These are phyloP conservation scores for Psilanteris sp. DNA, from an alignment of 1,140 invertebrate genomes.

Conservation along the genomic window DNA sequence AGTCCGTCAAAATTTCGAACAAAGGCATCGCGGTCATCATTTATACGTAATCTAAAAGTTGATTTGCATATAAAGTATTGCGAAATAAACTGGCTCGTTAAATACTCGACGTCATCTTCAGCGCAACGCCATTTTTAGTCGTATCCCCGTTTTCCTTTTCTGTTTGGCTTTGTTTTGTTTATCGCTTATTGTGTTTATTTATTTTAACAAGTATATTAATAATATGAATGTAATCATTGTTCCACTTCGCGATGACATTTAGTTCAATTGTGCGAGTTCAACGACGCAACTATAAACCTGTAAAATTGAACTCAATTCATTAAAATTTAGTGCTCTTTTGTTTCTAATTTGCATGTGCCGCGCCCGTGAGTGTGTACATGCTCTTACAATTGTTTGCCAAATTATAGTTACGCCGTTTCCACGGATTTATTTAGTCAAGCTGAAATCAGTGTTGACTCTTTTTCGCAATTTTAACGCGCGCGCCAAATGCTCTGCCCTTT, in stretches of 20 bases:
- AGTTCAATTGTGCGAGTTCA: conserved; percentile 21
- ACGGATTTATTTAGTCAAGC: conserved; percentile 22
- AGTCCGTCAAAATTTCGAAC: conserved; percentile 16
- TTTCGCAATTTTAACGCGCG: background rate
- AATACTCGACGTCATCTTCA: conserved; percentile 37
- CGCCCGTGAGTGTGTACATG: conserved; percentile 24
- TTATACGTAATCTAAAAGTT: conserved; percentile 25
- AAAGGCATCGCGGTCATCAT: conserved; percentile 16
- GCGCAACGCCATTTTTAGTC: conserved; percentile 14
- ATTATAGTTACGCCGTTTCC: conserved; percentile 35
- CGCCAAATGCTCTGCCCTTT: background rate
- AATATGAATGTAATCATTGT: conserved; percentile 52
- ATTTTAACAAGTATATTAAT: conserved; percentile 46
- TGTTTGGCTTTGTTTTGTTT: conserved; percentile 20
- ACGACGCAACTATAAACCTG: conserved; percentile 40
- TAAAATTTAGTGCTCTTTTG: conserved; percentile 56
- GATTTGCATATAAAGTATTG: conserved; percentile 36
- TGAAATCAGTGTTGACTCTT: conserved; percentile 14
- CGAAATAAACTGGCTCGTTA: conserved; percentile 39
- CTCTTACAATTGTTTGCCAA: conserved; percentile 39
- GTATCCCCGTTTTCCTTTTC: background rate
- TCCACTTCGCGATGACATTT: conserved; percentile 39
- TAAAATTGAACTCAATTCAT: conserved; percentile 50
- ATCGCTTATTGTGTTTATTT: conserved; percentile 11
- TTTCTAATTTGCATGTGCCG: conserved; percentile 49